phyloP scores from a whole-genome alignment of 1,140 invertebrate genomes.

The Lineus longissimus region DNA sequence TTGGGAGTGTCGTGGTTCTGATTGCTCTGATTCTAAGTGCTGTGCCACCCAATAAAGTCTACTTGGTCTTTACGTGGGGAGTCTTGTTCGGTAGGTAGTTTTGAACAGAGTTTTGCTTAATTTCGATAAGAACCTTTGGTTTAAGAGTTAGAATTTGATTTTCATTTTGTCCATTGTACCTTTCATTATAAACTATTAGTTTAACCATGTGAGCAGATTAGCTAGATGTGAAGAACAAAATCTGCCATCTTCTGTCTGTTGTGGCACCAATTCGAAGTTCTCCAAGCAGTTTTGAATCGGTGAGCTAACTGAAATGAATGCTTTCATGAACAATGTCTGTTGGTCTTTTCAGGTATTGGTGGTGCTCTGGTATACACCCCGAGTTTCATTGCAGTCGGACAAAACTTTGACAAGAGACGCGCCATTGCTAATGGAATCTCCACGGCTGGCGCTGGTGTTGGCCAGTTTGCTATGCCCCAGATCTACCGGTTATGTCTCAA shows the following conservation, averaged over 20 bases:
- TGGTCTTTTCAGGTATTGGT: slow-evolving; percentile 32
- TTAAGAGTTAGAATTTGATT: too few relatives aligned
- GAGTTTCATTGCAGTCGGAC: slow-evolving; percentile 39
- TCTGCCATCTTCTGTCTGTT: too few relatives aligned
- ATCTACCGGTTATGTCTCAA: slow-evolving; percentile 31
- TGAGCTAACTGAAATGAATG: too few relatives aligned
- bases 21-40: slow-evolving; percentile 71
- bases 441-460: slow-evolving; percentile 35
- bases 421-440: slow-evolving; percentile 42
- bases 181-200: too few relatives aligned
- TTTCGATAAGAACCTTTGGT: too few relatives aligned
- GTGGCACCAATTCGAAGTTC: too few relatives aligned
- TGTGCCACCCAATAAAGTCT: slow-evolving; percentile 72
- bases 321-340: too few relatives aligned
- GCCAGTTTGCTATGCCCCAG: slow-evolving; percentile 29
- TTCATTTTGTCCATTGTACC: too few relatives aligned
- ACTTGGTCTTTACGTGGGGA: slow-evolving; percentile 82
- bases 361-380: slow-evolving; percentile 42
- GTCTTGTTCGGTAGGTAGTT: slow-evolving; percentile 67
- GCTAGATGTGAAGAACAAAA: too few relatives aligned
- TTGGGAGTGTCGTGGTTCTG: slow-evolving; percentile 78
- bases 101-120: too few relatives aligned
- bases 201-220: too few relatives aligned
- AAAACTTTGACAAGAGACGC: slow-evolving; percentile 38
- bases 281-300: too few relatives aligned